phyloP scores from a whole-genome alignment of 2,797 vertebrate genomes.

The Tragopan temminckii region DNA sequence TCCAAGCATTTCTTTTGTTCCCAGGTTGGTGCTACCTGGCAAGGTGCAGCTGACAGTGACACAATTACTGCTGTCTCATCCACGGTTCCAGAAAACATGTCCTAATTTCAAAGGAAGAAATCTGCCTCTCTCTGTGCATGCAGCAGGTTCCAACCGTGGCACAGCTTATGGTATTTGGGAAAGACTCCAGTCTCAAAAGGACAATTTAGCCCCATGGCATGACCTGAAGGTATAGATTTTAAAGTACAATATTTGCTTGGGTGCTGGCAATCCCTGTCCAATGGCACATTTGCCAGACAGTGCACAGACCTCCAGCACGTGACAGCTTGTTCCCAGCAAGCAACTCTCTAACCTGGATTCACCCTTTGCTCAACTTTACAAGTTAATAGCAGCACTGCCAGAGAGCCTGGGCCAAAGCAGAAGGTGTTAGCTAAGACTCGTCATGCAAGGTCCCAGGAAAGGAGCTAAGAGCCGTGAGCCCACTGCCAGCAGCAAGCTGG shows the following conservation, averaged over 20 bases:
- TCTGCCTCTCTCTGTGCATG: constrained; percentile 12
- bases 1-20: constrained; percentile 46
- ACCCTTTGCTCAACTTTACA: not conserved
- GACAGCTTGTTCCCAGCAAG: not conserved
- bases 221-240: not conserved
- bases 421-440: not conserved
- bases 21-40: constrained; percentile 63
- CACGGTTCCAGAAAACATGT: constrained; percentile 50
- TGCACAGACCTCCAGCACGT: not conserved
- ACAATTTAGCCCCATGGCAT: not conserved
- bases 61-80: constrained; percentile 45
- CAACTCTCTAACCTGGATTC: not conserved
- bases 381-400: not conserved
- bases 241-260: not conserved
- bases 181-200: not conserved
- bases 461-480: not conserved
- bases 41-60: constrained; percentile 6
- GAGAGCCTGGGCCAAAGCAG: not conserved
- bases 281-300: not conserved
- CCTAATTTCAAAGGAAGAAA: constrained; percentile 57
- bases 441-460: not conserved
- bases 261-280: not conserved
- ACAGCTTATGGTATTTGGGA: not conserved
- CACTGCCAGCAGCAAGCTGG: not conserved
- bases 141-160: not conserved